Base-by-base conservation (phyloP, 2,888 invertebrate species). In the Spilarctia lutea region DNA sequence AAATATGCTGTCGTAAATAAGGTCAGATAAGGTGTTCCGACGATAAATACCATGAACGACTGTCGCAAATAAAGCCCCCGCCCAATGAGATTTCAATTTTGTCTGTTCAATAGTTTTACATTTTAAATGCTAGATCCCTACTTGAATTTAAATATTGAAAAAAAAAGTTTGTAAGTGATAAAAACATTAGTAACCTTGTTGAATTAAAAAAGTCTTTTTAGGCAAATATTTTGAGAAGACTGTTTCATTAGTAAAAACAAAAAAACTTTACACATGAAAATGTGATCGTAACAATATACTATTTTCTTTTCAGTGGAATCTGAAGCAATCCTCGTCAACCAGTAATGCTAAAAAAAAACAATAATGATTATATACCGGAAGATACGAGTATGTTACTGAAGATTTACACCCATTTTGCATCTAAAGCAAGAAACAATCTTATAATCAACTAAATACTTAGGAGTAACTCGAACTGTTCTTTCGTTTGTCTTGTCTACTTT, bases 31-130 rank as follows among this genome's bases (percentile, higher is more conserved):
- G 87, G 85, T 85, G 83, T 75, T 81, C 83, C 78, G 76, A 86
- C 79, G 82, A 90, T 91, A 90, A 90, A 89, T 88, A 87, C 81
- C 80, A 78, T 85, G 85, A 88, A 86, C 83, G 86, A 83, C 81
- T 66, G 81, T 82, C 85, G 81, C 81, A 79, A 79, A 77, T 78
- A 79, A 79, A 83, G 83, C 87, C 87, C 77, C 83, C 78, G 75
- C 11, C 85, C 87, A 86, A 89, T 88, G 87, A 86, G 88, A 87
- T 88, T 91, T 88, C 87, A 88, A 90, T 90, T 90, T 85, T 83
- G 83, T 87, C 68, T 86, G 85, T 83, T 88, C 84, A 83, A 88
- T 82, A 83, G 33, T 87, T 86, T 86, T 86, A 74, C 80, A 80
- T 87, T 86, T n/a, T 84, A 81, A 79, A 81, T 77, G 90, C 87